Evolutionary conservation across 37 sponge, comb jelly and placozoan genomes (phyloP).

Genomic region (Spongilla lacustris): DNA sequence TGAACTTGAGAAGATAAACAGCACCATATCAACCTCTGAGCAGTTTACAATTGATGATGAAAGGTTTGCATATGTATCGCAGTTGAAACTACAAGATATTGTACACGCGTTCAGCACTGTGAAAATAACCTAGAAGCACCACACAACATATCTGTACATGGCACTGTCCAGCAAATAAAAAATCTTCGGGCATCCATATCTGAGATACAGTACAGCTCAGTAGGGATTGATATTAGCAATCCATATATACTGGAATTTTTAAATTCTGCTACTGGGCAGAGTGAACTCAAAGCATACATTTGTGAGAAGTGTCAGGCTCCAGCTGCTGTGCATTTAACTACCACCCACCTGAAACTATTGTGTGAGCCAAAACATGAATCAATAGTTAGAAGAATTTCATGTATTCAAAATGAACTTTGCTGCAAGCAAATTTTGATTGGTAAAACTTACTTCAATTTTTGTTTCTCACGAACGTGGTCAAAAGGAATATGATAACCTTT

Average conservation of each 20-base stretch:
- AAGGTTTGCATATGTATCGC: background rate
- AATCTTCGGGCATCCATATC: background rate
- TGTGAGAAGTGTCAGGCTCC: background rate
- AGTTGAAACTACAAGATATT: background rate
- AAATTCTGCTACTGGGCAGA: background rate
- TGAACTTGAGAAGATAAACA: background rate
- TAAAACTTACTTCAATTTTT: background rate
- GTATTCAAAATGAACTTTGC: background rate
- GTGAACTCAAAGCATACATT: background rate
- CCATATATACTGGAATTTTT: background rate
- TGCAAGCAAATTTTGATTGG: background rate
- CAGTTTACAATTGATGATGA: background rate
- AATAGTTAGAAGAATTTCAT: background rate
- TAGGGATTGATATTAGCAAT: background rate
- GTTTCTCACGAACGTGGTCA: background rate
- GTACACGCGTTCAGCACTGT: background rate
- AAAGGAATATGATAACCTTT: slow-evolving; percentile 3
- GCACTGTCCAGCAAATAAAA: background rate
- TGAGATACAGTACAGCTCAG: background rate
- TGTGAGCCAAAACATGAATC: background rate
- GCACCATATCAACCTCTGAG: background rate
- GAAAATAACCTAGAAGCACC: background rate
- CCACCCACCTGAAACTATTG: background rate
- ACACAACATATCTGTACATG: background rate
- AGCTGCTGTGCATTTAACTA: background rate